Conservation (phyloP, 2,113 vertebrate genomes). For the Perognathus longimembris region DNA sequence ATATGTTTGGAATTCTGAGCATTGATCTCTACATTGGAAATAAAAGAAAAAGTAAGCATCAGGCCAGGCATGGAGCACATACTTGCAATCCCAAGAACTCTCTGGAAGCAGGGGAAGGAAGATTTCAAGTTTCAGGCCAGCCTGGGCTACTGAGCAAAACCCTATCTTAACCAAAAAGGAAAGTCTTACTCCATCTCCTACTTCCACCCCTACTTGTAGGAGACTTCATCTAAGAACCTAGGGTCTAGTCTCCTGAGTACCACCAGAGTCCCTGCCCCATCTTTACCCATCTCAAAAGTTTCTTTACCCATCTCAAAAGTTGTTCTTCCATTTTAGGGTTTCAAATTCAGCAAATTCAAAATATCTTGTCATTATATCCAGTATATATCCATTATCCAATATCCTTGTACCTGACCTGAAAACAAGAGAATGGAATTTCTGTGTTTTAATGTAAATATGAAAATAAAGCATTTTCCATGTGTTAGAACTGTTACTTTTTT, state of each 20-base stretch:
- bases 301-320: neutral
- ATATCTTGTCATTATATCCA: neutral
- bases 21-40: neutral
- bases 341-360: slow-evolving; percentile 30
- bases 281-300: neutral
- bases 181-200: neutral
- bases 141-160: too few relatives aligned
- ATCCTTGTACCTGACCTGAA: slow-evolving; percentile 40
- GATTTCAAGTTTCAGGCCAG: too few relatives aligned
- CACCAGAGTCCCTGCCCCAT: neutral
- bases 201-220: neutral
- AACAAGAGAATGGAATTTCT: slow-evolving; percentile 19
- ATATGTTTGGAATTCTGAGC: neutral
- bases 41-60: neutral
- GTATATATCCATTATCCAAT: too few relatives aligned
- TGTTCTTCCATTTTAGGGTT: slow-evolving; percentile 20
- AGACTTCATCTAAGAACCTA: neutral
- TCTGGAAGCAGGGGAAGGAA: too few relatives aligned
- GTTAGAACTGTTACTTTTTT: neutral
- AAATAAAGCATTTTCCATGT: slow-evolving; percentile 82
- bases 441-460: slow-evolving; percentile 77
- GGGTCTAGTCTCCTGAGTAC: neutral
- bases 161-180: too few relatives aligned
- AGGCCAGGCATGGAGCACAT: too few relatives aligned
- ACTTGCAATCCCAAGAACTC: too few relatives aligned